These are phyloP conservation scores for Sturnira hondurensis DNA, from an alignment of 2,113 vertebrate species.

Conservation along the genomic window DNA sequence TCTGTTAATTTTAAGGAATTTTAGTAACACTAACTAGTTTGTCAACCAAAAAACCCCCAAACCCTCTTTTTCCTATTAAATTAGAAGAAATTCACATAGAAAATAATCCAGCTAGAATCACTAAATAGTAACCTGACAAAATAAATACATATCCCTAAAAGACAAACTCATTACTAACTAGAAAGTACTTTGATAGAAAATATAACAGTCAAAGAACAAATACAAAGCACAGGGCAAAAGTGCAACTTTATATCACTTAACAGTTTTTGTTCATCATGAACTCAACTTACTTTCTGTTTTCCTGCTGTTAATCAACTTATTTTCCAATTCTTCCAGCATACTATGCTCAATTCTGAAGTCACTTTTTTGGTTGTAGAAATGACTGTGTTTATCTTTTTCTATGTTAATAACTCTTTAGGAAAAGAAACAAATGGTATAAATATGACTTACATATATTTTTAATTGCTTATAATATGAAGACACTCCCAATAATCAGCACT, in stretches of 20 bases:
- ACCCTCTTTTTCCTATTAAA: not conserved
- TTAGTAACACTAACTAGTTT: not conserved
- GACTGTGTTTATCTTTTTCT: slow-evolving; percentile 86
- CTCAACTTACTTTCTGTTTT: slow-evolving; percentile 86
- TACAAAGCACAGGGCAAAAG: not conserved
- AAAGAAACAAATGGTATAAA: slow-evolving; percentile 64
- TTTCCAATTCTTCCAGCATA: slow-evolving; percentile 85
- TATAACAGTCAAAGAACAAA: not conserved
- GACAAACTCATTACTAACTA: not conserved
- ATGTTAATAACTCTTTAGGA: slow-evolving; percentile 84
- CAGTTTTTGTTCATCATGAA: not conserved
- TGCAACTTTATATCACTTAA: not conserved
- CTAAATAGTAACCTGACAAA: not conserved
- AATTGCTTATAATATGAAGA: slow-evolving; percentile 49
- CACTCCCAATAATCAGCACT: not conserved
- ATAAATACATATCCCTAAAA: not conserved
- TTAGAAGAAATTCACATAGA: not conserved
- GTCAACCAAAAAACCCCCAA: not conserved
- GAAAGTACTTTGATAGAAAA: not conserved
- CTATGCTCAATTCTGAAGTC: slow-evolving; percentile 81
- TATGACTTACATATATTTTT: slow-evolving; percentile 30
- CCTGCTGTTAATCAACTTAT: slow-evolving; percentile 80
- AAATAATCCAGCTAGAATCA: slow-evolving; percentile 10
- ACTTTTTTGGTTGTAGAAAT: slow-evolving; percentile 84
- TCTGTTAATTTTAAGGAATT: not conserved